phyloP scores from a whole-genome alignment of 1,140 invertebrate genomes.

The Drosophila nannoptera region DNA sequence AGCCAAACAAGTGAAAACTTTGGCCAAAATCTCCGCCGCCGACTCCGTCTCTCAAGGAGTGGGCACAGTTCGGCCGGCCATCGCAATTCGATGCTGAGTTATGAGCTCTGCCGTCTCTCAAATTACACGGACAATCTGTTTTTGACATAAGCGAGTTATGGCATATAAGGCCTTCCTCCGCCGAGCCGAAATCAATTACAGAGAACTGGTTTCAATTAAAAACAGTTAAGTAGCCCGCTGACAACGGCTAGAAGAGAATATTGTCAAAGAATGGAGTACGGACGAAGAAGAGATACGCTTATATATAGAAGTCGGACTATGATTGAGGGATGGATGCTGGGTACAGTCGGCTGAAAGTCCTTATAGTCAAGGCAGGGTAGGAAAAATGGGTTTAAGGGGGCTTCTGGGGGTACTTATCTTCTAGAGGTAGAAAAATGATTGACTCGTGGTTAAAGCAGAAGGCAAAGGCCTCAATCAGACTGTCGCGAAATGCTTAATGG shows the following conservation, averaged over 20 bases:
- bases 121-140: constrained; percentile 69
- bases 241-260: constrained; percentile 25
- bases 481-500: too few relatives aligned
- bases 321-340: too few relatives aligned
- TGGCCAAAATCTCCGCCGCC: not conserved
- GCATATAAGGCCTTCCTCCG: constrained; percentile 55
- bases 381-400: too few relatives aligned
- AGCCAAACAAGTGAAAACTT: constrained; percentile 62
- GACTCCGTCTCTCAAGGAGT: not conserved
- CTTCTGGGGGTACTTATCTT: too few relatives aligned
- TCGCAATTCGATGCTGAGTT: constrained; percentile 14
- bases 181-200: constrained; percentile 66
- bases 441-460: too few relatives aligned
- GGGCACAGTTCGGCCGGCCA: not conserved
- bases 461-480: too few relatives aligned
- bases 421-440: too few relatives aligned
- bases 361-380: too few relatives aligned
- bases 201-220: constrained; percentile 75
- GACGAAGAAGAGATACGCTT: not conserved
- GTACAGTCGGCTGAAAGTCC: too few relatives aligned
- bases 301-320: too few relatives aligned
- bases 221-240: constrained; percentile 61
- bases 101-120: constrained; percentile 31
- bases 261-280: not conserved
- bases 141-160: constrained; percentile 74